Conservation (phyloP, 2,797 vertebrate genomes). For the Neoniphon sammara region DNA sequence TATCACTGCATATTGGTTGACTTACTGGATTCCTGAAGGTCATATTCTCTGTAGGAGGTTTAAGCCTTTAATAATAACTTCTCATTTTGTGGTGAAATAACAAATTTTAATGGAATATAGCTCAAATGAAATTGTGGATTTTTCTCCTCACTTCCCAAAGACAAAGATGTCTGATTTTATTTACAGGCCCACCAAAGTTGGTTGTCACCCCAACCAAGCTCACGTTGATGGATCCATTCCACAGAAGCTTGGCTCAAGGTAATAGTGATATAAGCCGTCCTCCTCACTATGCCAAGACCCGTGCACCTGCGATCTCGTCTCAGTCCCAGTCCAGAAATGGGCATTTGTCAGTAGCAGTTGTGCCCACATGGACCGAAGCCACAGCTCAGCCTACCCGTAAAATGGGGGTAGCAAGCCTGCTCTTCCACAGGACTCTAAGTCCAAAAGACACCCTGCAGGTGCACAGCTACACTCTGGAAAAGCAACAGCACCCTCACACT, state of each 20-base stretch:
- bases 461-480: slow-evolving; percentile 87
- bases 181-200: slow-evolving; percentile 78
- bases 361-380: slow-evolving; percentile 59
- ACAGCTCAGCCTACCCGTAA: slow-evolving; percentile 70
- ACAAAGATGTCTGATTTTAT: slow-evolving; percentile 3
- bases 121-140: not conserved
- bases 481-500: slow-evolving; percentile 67
- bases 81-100: not conserved
- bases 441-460: slow-evolving; percentile 87
- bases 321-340: slow-evolving; percentile 72
- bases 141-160: not conserved
- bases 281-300: slow-evolving; percentile 76
- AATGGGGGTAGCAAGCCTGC: slow-evolving; percentile 86
- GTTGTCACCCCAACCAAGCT: slow-evolving; percentile 81
- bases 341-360: slow-evolving; percentile 64
- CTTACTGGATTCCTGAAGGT: not conserved
- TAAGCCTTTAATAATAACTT: not conserved
- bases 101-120: not conserved
- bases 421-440: slow-evolving; percentile 86
- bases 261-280: slow-evolving; percentile 44
- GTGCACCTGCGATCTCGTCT: slow-evolving; percentile 65
- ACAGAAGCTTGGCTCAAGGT: slow-evolving; percentile 57
- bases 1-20: slow-evolving; percentile 13
- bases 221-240: slow-evolving; percentile 77
- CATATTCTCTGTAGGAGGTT: not conserved